Conservation (phyloP, 2,113 vertebrate genomes). For the Athene cunicularia region DNA sequence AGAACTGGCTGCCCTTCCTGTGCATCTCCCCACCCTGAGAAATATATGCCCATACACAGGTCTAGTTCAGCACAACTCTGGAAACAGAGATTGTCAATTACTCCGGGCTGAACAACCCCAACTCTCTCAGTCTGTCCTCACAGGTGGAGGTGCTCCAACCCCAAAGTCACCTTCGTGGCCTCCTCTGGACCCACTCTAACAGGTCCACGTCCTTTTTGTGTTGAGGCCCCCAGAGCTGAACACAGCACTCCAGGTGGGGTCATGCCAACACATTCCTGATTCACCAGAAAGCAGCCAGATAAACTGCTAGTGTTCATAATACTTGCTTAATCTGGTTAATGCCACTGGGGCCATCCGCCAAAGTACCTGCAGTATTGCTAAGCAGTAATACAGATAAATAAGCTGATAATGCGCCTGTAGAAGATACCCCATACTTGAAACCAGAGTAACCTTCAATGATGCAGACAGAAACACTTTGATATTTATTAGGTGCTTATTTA, state of each 20-base stretch:
- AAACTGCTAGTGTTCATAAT: not conserved
- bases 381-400: not conserved
- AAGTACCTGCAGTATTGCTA: not conserved
- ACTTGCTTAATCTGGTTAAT: not conserved
- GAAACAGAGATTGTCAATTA: not conserved
- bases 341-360: not conserved
- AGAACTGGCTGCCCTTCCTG: not conserved
- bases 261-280: fast-evolving
- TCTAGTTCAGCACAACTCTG: not conserved
- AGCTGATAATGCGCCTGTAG: not conserved
- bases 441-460: not conserved
- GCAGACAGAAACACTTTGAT: not conserved
- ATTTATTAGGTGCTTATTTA: not conserved
- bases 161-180: no score
- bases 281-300: not conserved
- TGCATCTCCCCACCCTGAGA: not conserved
- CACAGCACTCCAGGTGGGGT: no score
- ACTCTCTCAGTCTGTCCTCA: no score
- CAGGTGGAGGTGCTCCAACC: no score
- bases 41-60: not conserved
- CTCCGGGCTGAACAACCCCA: not conserved
- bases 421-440: not conserved
- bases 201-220: no score
- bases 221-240: no score
- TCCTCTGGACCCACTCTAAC: no score